Conservation (phyloP, 2,113 vertebrate genomes). For the Periophthalmus modestus region DNA sequence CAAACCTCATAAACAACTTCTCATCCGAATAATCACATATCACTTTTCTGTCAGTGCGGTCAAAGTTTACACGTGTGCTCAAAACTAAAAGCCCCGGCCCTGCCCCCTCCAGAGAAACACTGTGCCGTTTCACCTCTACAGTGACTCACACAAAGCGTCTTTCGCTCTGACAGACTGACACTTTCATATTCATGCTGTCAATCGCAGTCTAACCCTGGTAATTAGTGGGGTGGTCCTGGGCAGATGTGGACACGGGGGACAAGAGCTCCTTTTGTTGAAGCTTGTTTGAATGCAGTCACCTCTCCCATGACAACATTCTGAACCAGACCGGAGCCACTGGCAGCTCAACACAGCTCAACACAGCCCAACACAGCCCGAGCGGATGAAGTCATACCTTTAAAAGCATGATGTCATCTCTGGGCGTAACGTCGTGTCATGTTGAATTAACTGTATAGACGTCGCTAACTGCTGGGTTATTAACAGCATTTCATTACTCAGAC, state of each 20-base stretch:
- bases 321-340: constrained; percentile 35
- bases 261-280: constrained; percentile 73
- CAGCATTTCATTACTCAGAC: background rate
- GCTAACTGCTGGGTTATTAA: constrained; percentile 14
- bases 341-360: constrained; percentile 14
- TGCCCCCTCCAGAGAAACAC: constrained; percentile 44
- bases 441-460: constrained; percentile 25
- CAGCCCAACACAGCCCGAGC: background rate
- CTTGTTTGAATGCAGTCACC: constrained; percentile 46
- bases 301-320: constrained; percentile 57
- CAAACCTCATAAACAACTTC: background rate
- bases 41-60: background rate
- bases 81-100: background rate
- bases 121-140: constrained; percentile 61
- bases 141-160: constrained; percentile 69
- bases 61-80: constrained; percentile 2
- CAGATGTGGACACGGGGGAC: constrained; percentile 70
- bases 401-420: constrained; percentile 55
- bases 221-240: constrained; percentile 68
- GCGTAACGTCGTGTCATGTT: constrained; percentile 42
- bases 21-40: background rate
- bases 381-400: constrained; percentile 42
- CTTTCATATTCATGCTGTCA: constrained; percentile 76
- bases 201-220: constrained; percentile 68
- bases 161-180: constrained; percentile 71